phyloP scores from a whole-genome alignment of 2,888 invertebrate species.

The Epinotia bilunana region DNA sequence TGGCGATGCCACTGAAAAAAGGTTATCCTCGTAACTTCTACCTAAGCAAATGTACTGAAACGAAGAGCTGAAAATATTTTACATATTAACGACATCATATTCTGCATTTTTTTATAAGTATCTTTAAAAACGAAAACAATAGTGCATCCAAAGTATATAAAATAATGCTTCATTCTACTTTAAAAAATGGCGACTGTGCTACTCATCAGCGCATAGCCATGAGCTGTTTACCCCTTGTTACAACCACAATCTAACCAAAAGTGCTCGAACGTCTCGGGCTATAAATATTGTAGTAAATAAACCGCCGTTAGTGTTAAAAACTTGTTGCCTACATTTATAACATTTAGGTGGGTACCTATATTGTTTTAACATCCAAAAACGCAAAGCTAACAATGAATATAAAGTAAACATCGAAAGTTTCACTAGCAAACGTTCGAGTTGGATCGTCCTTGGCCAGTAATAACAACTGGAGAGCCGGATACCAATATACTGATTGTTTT shows the following conservation, averaged over 20 bases:
- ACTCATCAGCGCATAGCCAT: too few species aligned
- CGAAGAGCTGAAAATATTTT: neutral
- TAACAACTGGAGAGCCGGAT: conserved; percentile 31
- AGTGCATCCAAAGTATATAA: too few species aligned
- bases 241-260: neutral
- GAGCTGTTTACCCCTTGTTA: too few species aligned
- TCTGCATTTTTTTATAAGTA: too few species aligned
- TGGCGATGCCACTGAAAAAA: neutral
- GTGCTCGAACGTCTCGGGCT: neutral
- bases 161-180: too few species aligned
- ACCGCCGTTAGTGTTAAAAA: neutral
- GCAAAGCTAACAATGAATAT: conserved; percentile 27
- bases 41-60: neutral
- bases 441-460: conserved; percentile 33
- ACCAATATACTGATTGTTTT: conserved; percentile 32
- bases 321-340: too few species aligned
- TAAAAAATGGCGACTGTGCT: too few species aligned
- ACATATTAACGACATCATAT: neutral
- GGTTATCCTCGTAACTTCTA: neutral
- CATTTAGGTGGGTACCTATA: neutral
- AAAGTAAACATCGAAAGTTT: conserved; percentile 36
- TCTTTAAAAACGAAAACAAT: too few species aligned
- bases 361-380: neutral
- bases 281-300: neutral
- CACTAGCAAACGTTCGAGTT: conserved; percentile 1